Conservation (phyloP, 2,888 invertebrate genomes). For the Atherix ibis region DNA sequence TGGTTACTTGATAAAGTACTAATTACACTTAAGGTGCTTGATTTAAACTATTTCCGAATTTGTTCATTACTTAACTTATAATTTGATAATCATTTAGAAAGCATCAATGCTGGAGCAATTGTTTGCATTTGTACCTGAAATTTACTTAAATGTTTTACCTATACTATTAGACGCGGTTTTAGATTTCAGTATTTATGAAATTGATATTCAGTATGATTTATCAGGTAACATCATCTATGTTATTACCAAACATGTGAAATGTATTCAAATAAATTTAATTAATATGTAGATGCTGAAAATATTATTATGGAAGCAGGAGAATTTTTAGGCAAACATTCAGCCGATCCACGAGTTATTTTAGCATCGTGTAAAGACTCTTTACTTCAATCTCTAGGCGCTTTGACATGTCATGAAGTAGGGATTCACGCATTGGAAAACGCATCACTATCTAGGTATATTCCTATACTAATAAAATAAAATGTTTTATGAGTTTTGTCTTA, state of each 20-base stretch:
- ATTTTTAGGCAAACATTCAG: conserved; percentile 59
- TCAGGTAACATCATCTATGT: conserved; percentile 11
- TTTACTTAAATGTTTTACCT: conserved; percentile 42
- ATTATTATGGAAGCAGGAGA: conserved; percentile 47
- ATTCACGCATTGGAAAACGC: conserved; percentile 55
- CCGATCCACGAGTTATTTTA: conserved; percentile 56
- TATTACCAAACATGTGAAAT: neutral
- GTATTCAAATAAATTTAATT: neutral
- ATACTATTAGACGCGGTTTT: conserved; percentile 29
- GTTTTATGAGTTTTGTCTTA: too few species aligned
- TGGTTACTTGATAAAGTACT: conserved; percentile 40
- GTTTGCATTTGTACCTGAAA: conserved; percentile 51
- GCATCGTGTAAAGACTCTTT: conserved; percentile 61
- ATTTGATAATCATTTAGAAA: conserved; percentile 29
- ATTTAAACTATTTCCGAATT: neutral
- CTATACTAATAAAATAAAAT: too few species aligned
- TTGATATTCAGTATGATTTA: conserved; percentile 24
- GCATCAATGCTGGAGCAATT: conserved; percentile 40
- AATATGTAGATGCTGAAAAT: conserved; percentile 38
- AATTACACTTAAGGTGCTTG: conserved; percentile 26
- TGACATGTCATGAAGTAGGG: conserved; percentile 56
- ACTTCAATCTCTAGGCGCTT: conserved; percentile 59
- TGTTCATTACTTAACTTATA: neutral
- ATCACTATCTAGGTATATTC: conserved; percentile 32
- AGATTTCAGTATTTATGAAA: conserved; percentile 30